Evolutionary conservation across 2,888 invertebrate genomes (phyloP).

Genomic region (Ophonus ardosiacus): DNA sequence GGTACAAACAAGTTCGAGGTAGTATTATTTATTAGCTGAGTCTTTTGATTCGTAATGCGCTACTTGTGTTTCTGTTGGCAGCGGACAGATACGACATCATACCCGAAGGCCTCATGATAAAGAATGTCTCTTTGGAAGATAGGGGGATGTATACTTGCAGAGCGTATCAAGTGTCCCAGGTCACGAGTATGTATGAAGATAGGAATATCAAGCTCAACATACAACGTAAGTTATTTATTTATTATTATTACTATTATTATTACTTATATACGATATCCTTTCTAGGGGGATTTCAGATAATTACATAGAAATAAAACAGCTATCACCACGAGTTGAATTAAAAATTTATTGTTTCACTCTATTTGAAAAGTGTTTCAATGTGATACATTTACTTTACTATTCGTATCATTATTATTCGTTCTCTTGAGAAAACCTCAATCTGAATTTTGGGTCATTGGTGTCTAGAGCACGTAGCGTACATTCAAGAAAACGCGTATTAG

Average conservation of each 20-base stretch:
- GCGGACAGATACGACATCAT: constrained; percentile 76
- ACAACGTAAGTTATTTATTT: constrained; percentile 65
- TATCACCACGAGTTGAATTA: too few relatives aligned
- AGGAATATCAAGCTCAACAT: constrained; percentile 61
- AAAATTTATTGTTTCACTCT: too few relatives aligned
- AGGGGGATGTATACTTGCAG: constrained; percentile 79
- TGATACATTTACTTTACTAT: too few relatives aligned
- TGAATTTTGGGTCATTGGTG: too few relatives aligned
- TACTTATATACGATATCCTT: neutral
- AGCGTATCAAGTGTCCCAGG: constrained; percentile 74
- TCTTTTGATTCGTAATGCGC: constrained; percentile 32
- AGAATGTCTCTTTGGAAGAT: constrained; percentile 78
- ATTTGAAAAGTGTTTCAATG: too few relatives aligned
- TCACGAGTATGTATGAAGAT: constrained; percentile 57
- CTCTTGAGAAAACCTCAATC: too few relatives aligned
- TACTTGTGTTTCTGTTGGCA: constrained; percentile 66
- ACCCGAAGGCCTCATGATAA: constrained; percentile 79
- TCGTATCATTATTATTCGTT: too few relatives aligned
- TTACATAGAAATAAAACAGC: too few relatives aligned
- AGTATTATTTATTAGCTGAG: constrained; percentile 35
- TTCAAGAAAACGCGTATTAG: too few relatives aligned
- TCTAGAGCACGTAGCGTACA: too few relatives aligned
- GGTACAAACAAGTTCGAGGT: constrained; percentile 27
- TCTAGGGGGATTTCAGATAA: neutral
- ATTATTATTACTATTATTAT: neutral